A percentile compares a stretch with the other conserved stretches of the same genome.
Evolutionary conservation across 2,797 vertebrate genomes (phyloP).

Genomic region (Alosa sapidissima): DNA sequence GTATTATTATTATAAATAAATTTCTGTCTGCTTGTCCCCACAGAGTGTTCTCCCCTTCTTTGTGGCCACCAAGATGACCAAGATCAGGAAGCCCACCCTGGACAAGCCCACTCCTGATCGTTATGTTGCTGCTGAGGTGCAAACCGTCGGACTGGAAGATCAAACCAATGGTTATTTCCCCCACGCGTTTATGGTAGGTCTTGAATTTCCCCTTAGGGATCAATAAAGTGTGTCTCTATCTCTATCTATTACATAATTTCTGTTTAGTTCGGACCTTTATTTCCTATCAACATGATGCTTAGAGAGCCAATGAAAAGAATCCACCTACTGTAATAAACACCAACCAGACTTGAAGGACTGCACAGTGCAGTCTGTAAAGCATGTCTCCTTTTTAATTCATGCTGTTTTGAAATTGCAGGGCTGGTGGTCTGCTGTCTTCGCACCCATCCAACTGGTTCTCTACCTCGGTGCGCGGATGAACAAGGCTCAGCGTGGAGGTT

Average conservation of each 20-base stretch:
- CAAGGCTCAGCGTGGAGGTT: slow-evolving; percentile 75
- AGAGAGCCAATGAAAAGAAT: too few species aligned
- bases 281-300: background rate
- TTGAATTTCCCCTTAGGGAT: too few species aligned
- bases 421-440: slow-evolving; percentile 67
- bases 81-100: slow-evolving; percentile 83
- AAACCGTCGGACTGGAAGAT: slow-evolving; percentile 83
- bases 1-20: too few species aligned
- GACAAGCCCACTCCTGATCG: slow-evolving; percentile 83
- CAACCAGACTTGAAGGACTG: background rate
- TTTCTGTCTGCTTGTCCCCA: background rate
- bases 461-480: slow-evolving; percentile 69
- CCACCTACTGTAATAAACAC: background rate
- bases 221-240: too few species aligned
- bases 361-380: background rate
- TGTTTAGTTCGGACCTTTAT: background rate
- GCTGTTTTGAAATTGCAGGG: slow-evolving; percentile 64
- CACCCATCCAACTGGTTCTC: slow-evolving; percentile 72
- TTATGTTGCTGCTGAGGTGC: slow-evolving; percentile 84
- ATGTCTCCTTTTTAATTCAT: background rate
- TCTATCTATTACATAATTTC: too few species aligned
- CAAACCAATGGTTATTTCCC: slow-evolving; percentile 87
- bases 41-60: slow-evolving; percentile 90
- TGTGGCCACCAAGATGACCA: slow-evolving; percentile 90
- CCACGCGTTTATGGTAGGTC: slow-evolving; percentile 82